phyloP scores from a whole-genome alignment of 2,888 invertebrate genomes.

The Ephialtes manifestator region DNA sequence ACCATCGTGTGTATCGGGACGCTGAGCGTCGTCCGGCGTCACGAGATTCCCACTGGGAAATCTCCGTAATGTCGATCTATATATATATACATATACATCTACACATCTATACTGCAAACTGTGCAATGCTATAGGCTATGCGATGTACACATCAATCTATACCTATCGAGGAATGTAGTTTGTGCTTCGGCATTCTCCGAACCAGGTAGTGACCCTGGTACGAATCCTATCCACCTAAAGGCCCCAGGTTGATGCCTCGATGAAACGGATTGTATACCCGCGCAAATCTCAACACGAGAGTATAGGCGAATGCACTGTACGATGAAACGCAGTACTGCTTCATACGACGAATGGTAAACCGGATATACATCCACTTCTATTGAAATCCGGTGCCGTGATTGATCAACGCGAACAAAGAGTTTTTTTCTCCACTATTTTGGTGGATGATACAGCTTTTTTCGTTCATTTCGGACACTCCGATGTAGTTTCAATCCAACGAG shows the following conservation, averaged over 20 bases:
- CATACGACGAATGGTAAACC: constrained; percentile 19
- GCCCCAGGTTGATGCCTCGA: constrained; percentile 52
- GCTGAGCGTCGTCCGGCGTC: constrained; percentile 56
- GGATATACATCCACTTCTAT: constrained; percentile 26
- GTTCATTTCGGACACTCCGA: background rate
- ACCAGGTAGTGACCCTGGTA: constrained; percentile 52
- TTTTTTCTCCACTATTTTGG: constrained; percentile 3
- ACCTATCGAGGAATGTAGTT: constrained; percentile 22
- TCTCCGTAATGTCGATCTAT: constrained; percentile 60
- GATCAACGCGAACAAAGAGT: constrained; percentile 17
- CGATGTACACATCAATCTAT: constrained; percentile 4
- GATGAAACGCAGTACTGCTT: background rate
- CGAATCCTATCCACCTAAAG: constrained; percentile 58
- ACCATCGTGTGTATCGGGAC: constrained; percentile 55
- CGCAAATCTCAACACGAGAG: constrained; percentile 43
- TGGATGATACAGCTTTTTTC: background rate
- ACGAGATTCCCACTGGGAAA: constrained; percentile 66
- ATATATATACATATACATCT: constrained; percentile 29
- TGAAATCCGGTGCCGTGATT: constrained; percentile 14
- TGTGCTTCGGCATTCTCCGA: constrained; percentile 43
- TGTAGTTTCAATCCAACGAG: constrained; percentile 7
- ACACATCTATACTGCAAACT: constrained; percentile 15
- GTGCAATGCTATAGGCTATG: background rate
- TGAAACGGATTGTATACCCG: constrained; percentile 57
- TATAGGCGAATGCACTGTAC: constrained; percentile 1